Percentiles rank a stretch among this genome's conserved stretches.
phyloP scores from a whole-genome alignment of 1,140 invertebrate genomes.

The Berghia stephanieae region DNA sequence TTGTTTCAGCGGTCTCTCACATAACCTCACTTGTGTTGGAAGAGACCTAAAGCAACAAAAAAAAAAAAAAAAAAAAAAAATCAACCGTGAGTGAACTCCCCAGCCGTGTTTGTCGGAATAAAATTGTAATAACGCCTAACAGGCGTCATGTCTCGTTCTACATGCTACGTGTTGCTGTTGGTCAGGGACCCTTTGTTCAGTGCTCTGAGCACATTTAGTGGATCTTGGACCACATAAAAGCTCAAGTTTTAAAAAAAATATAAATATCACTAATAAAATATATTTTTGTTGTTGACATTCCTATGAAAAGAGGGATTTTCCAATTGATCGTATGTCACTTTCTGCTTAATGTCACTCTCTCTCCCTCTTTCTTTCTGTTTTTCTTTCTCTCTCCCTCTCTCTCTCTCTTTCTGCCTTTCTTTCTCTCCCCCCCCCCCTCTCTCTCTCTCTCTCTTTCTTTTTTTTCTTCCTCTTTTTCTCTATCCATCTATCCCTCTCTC shows the following conservation, averaged over 20 bases:
- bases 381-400: conserved; percentile 6
- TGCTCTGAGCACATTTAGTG: no score
- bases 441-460: conserved; percentile 31
- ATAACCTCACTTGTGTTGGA: no score
- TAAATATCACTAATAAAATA: conserved; percentile 1
- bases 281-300: conserved; percentile 16
- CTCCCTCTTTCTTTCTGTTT: not conserved
- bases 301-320: not conserved
- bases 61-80: no score
- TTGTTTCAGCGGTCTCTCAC: no score
- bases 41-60: no score
- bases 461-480: conserved; percentile 33
- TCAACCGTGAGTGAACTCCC: no score
- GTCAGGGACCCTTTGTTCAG: no score
- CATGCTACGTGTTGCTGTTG: no score
- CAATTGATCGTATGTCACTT: not conserved
- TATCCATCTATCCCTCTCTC: conserved; percentile 29
- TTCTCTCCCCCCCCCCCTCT: conserved; percentile 31
- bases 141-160: no score
- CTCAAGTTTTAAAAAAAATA: not conserved
- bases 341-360: not conserved
- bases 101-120: no score
- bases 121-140: no score
- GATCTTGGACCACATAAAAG: no score
- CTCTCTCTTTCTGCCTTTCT: not conserved